Percentiles rank a stretch among this genome's conserved stretches.
Conservation (phyloP, 2,113 vertebrate species). For the Paraplagusia blochii region DNA sequence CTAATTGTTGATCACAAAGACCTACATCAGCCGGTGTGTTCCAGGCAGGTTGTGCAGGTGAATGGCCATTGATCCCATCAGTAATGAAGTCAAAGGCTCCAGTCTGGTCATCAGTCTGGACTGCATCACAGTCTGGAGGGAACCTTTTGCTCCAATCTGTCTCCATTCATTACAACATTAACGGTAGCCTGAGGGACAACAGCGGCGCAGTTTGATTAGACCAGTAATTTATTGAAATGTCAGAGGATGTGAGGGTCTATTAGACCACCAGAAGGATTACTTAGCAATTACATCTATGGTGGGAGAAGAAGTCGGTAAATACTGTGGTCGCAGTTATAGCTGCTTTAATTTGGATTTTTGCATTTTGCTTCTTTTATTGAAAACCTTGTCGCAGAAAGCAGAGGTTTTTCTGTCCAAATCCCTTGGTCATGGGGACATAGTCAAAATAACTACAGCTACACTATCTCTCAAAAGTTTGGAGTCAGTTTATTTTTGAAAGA, state of each 20-base stretch:
- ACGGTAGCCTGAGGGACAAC: constrained; percentile 3
- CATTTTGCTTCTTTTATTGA: too few relatives aligned
- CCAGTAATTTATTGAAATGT: constrained; percentile 27
- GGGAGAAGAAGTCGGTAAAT: constrained; percentile 17
- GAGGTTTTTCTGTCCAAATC: too few relatives aligned
- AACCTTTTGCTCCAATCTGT: constrained; percentile 17
- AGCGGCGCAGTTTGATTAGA: constrained; percentile 11
- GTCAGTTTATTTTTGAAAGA: too few relatives aligned
- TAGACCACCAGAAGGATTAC: constrained; percentile 6
- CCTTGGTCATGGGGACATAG: too few relatives aligned
- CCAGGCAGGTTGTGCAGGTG: neutral
- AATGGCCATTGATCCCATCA: constrained; percentile 13
- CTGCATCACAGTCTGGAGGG: neutral
- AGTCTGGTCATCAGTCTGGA: neutral
- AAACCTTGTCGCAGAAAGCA: too few relatives aligned
- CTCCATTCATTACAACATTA: neutral
- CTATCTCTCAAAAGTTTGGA: too few relatives aligned
- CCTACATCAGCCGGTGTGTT: neutral
- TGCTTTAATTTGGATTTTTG: neutral
- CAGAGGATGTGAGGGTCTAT: constrained; percentile 14
- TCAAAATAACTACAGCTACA: too few relatives aligned
- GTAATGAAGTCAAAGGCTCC: constrained; percentile 8
- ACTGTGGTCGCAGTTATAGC: constrained; percentile 1
- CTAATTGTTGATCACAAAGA: neutral
- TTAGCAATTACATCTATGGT: constrained; percentile 1